Percentiles rank a stretch among this genome's conserved stretches.
Evolutionary conservation across 2,797 vertebrate genomes (phyloP).

Genomic region (Peromyscus attwateri): DNA sequence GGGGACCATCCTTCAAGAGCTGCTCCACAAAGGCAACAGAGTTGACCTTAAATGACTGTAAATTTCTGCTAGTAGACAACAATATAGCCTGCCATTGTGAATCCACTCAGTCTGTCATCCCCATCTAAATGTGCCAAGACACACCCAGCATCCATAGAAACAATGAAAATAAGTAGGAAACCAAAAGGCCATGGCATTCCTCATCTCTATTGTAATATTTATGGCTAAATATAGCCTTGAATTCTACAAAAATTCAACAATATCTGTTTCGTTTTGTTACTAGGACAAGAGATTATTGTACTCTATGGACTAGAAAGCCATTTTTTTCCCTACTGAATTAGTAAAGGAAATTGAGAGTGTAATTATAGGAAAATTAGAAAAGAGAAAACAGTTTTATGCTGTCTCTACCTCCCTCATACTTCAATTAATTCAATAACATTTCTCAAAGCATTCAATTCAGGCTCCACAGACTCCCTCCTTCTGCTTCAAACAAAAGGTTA

Average conservation of each 20-base stretch:
- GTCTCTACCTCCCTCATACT: background rate
- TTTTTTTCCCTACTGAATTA: background rate
- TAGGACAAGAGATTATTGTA: background rate
- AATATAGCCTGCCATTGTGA: background rate
- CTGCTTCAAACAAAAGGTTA: slow-evolving; percentile 48
- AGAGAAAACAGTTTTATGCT: background rate
- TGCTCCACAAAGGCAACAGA: background rate
- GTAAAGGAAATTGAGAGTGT: background rate
- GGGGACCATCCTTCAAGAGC: background rate
- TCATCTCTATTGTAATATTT: background rate
- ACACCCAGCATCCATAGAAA: background rate
- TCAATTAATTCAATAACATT: slow-evolving; percentile 49
- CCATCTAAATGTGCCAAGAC: background rate
- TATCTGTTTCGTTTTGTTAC: background rate
- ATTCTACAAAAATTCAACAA: slow-evolving; percentile 3
- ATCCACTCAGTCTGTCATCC: background rate
- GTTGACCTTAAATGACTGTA: background rate
- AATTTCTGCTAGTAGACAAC: background rate
- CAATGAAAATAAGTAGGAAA: background rate
- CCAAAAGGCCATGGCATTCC: background rate
- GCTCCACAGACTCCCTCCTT: background rate
- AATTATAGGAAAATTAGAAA: background rate
- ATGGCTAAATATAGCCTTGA: background rate
- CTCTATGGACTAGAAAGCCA: background rate
- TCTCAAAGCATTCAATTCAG: background rate